Evolutionary conservation across 2,797 vertebrate genomes (phyloP).

Genomic region (Adelosebastes latens): DNA sequence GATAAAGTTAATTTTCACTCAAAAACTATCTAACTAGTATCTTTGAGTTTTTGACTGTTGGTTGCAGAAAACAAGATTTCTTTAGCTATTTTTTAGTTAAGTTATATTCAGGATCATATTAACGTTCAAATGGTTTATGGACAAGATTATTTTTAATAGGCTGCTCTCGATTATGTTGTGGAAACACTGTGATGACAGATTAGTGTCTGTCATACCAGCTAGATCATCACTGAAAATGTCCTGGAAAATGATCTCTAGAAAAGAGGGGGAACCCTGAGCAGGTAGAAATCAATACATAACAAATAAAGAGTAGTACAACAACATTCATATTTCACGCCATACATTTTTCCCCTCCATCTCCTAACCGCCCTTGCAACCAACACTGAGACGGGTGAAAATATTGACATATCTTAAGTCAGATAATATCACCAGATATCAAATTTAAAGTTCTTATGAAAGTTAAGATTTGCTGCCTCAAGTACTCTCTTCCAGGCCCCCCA

Average conservation of each 20-base stretch:
- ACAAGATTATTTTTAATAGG: not conserved
- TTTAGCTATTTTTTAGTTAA: too few species aligned
- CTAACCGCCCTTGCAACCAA: too few species aligned
- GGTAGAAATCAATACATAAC: not conserved
- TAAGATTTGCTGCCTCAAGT: not conserved
- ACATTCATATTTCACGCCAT: not conserved
- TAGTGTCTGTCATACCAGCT: too few species aligned
- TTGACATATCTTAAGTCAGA: not conserved
- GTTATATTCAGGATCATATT: not conserved
- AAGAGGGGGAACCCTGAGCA: not conserved
- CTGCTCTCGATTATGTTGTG: not conserved
- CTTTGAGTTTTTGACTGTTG: not conserved
- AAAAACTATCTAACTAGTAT: not conserved
- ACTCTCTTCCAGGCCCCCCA: not conserved
- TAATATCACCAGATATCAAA: not conserved
- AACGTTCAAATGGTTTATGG: not conserved
- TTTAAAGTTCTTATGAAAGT: not conserved
- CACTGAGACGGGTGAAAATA: not conserved
- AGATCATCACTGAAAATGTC: too few species aligned
- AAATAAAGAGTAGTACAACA: not conserved
- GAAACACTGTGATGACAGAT: not conserved
- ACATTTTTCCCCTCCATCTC: too few species aligned
- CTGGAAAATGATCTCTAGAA: too few species aligned
- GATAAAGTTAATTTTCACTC: not conserved
- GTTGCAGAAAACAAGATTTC: not conserved